phyloP scores from a whole-genome alignment of 2,113 vertebrate species.

The Neolamprologus hecqui region DNA sequence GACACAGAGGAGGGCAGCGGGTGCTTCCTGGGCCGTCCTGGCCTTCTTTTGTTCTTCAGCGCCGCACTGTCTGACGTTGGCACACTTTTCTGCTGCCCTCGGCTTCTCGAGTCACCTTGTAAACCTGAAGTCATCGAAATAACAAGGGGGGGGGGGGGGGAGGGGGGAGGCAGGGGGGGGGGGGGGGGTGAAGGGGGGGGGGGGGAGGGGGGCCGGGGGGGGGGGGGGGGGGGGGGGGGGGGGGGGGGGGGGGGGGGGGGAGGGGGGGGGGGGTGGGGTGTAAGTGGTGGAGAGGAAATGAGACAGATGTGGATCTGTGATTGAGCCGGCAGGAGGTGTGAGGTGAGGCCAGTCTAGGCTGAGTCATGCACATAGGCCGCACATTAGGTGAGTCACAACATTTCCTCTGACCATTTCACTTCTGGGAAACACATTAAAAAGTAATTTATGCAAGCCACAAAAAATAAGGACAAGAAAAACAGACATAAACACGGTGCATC shows the following conservation, averaged over 20 bases:
- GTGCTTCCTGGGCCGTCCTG: slow-evolving; percentile 87
- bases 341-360: slow-evolving; percentile 57
- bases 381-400: slow-evolving; percentile 68
- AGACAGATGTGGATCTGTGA: slow-evolving; percentile 67
- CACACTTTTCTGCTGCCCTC: slow-evolving; percentile 40
- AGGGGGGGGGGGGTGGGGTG: not conserved
- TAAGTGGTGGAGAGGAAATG: slow-evolving; percentile 37
- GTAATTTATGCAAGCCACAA: slow-evolving; percentile 40
- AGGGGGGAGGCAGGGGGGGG: too few species aligned
- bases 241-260: not conserved
- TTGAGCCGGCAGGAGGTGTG: slow-evolving; percentile 59
- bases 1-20: slow-evolving; percentile 55
- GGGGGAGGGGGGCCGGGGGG: not conserved
- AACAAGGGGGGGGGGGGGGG: not conserved
- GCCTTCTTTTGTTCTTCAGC: slow-evolving; percentile 81
- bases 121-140: slow-evolving; percentile 48
- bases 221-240: not conserved
- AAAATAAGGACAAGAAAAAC: not conserved
- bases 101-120: slow-evolving; percentile 60
- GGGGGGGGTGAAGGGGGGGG: not conserved
- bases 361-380: slow-evolving; percentile 59
- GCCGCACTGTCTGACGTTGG: slow-evolving; percentile 59
- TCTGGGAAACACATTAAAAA: slow-evolving; percentile 62
- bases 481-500: not conserved
- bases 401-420: slow-evolving; percentile 61